Base-by-base conservation (phyloP, 1,140 invertebrate species). In the Pseudomyrmex flavicornis region DNA sequence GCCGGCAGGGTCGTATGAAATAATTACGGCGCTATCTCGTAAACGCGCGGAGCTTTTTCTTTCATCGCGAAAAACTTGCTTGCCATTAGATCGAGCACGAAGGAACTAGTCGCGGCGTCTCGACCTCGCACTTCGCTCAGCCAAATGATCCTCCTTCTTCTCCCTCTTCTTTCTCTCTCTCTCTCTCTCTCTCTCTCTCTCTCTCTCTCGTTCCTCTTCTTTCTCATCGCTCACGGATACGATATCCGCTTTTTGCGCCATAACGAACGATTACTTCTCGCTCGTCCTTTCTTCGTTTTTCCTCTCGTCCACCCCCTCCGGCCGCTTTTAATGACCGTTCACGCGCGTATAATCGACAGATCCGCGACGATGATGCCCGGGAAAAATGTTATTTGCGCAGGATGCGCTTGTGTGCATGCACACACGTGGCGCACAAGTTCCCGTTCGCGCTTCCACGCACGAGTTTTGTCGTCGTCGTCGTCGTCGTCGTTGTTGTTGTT, bases 311-410 rank as follows among this genome's bases (percentile, higher is more conserved):
- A 20, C 1, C 52, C 17, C 22, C 65, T 46, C 22, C 70, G 54
- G 59, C 72, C 17, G 22, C 46, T 82, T 82, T 85, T 62, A 85
- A 72, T 74, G 65, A 65, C 26, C 75, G 66, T 66, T 65, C 22
- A 22, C 26, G 56, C 72, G 76, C 59, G 62, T 75, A 35, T 35
- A 85, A 86, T 86, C 85, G 59, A 54, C 72, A 74, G 84, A 75
- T 66, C n/a, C 56, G 62, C 58, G 50, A 1, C 56, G 35, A 35
- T 35, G 35, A 35, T 35, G 35, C 4, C 0, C 35, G 35, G 5
- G 35, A 35, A 35, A 35, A 35, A 35, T 35, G 5, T 35, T 35
- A 35, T 35, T 35, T 35, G 35, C 35, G 35, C 68, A 59, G 58
- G 26, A 75, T 69, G 65, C 48, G n/a, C 54, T 0, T 58, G 62